Evolutionary conservation across 2,797 vertebrate genomes (phyloP).

Genomic region (Amazona ochrocephala): DNA sequence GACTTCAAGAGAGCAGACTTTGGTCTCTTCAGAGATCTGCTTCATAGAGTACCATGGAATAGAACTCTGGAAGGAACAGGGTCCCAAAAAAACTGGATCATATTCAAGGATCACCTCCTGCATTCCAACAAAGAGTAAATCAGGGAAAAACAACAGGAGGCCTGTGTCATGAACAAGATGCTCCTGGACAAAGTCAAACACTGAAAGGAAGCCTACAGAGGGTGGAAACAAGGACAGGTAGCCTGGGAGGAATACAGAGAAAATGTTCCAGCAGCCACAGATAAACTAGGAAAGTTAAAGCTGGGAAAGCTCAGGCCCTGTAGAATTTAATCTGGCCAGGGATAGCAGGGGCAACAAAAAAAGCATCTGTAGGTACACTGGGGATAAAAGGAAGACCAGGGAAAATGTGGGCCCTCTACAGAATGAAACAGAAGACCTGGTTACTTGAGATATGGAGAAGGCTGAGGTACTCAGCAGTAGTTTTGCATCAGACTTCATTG

Average conservation of each 20-base stretch:
- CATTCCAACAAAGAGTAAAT: not conserved
- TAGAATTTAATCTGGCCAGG: not conserved
- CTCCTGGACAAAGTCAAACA: not conserved
- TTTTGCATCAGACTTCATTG: not conserved
- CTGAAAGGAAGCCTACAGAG: not conserved
- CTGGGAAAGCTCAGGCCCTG: not conserved
- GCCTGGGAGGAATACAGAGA: not conserved
- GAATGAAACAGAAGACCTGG: not conserved
- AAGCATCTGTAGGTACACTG: not conserved
- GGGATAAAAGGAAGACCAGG: not conserved
- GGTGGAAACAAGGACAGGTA: not conserved
- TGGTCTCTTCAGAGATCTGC: not conserved
- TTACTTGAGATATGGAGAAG: not conserved
- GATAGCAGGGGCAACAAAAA: not conserved
- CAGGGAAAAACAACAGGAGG: not conserved
- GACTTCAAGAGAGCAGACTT: not conserved
- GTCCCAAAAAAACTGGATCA: not conserved
- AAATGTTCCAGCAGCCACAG: not conserved
- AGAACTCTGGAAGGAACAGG: not conserved
- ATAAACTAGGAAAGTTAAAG: not conserved
- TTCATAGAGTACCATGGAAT: not conserved
- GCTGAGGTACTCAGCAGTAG: not conserved
- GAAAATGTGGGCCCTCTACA: not conserved
- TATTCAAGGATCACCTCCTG: not conserved
- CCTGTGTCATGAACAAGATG: not conserved